A percentile compares a stretch with the other conserved stretches of the same genome.
Conservation (phyloP, 1,140 invertebrate genomes). For the Nylanderia fulva region DNA sequence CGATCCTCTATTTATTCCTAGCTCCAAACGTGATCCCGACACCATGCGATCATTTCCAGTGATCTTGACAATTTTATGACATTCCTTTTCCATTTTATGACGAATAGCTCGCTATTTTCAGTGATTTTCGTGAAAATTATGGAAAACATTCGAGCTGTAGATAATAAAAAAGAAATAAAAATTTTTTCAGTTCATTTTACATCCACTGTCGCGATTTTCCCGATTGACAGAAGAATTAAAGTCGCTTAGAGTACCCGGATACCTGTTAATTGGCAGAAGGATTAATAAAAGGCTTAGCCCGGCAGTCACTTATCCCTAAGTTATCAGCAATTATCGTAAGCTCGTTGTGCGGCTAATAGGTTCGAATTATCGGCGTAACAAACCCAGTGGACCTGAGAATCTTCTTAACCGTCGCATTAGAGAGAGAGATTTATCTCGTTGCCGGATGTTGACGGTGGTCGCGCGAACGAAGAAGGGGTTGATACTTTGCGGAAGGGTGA, state of each 20-base stretch:
- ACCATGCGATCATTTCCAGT: constrained; percentile 19
- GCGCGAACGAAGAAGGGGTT: constrained; percentile 2
- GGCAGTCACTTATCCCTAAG: not conserved
- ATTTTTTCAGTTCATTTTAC: not conserved
- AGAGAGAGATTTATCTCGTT: constrained; percentile 37
- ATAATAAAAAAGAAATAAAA: not conserved
- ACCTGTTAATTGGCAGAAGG: too few relatives aligned
- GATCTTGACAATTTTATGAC: not conserved
- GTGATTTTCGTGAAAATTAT: not conserved
- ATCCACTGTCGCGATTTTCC: not conserved
- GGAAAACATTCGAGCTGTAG: not conserved
- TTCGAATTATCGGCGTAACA: constrained; percentile 42
- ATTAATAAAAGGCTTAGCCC: not conserved
- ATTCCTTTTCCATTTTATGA: not conserved
- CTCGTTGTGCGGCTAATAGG: constrained; percentile 2
- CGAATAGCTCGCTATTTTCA: not conserved
- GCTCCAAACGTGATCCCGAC: not conserved
- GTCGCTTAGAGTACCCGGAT: too few relatives aligned
- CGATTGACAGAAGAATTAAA: too few relatives aligned
- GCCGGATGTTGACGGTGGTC: not conserved
- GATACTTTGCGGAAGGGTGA: constrained; percentile 38
- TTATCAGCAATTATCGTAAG: constrained; percentile 43
- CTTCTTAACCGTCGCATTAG: constrained; percentile 49
- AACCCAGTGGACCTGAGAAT: too few relatives aligned
- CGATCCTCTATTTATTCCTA: constrained; percentile 16